phyloP scores from a whole-genome alignment of 1,140 invertebrate species.

The Gonioctena quinquepunctata region DNA sequence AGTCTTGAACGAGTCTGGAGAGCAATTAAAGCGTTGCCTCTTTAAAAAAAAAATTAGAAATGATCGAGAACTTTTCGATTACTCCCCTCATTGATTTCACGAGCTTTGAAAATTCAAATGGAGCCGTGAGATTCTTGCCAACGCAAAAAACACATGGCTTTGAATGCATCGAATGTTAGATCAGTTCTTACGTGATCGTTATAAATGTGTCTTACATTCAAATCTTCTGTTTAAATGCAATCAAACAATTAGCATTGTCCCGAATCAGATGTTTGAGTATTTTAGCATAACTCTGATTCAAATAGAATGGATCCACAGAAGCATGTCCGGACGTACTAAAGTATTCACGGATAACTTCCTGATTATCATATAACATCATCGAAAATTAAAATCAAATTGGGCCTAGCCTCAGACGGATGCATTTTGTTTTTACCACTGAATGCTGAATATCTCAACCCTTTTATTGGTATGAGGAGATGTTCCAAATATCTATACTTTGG shows the following conservation, averaged over 20 bases:
- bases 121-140: neutral
- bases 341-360: neutral
- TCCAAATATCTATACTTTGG: neutral
- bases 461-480: neutral
- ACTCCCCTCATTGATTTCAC: neutral
- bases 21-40: neutral
- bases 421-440: neutral
- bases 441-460: neutral
- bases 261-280: neutral
- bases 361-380: neutral
- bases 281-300: neutral
- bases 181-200: neutral
- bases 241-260: neutral
- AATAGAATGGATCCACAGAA: neutral
- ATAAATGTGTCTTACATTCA: neutral
- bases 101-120: too few species aligned
- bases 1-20: neutral
- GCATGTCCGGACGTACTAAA: neutral
- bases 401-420: neutral
- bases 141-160: neutral
- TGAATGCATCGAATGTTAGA: neutral
- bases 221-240: neutral
- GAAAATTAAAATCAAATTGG: neutral
- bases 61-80: neutral
- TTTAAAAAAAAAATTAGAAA: neutral